Base-by-base conservation (phyloP, 2,797 vertebrate genomes). In the Argyrosomus regius region DNA sequence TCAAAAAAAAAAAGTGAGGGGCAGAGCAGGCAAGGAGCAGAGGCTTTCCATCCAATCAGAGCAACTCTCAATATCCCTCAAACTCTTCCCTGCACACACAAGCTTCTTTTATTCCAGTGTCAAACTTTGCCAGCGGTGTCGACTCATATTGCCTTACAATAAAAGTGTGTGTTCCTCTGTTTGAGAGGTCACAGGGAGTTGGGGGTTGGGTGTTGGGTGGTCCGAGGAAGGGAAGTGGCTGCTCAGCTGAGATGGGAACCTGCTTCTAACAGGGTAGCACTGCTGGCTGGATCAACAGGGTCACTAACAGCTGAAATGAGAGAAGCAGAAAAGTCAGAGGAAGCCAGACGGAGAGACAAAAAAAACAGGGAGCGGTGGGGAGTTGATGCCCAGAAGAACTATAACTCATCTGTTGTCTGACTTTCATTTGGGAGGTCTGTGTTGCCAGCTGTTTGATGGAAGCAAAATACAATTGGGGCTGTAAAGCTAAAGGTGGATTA, bases 41-140 rank as follows among this genome's bases (percentile, higher is more conserved):
- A 45, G 11, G 56, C 24, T 67, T 45, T 43, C n/a, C 59, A 45
- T 43, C 91, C 87, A 90, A 88, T 91, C 83, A 81, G 43, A 87
- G 43, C 1, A 43, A 0, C 45, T 52, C 24, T 41, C 8, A 45
- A 57, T 24, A 63, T 68, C 46, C 7, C 52, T 50, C 18, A 64
- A 60, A 77, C 46, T 67, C 59, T 41, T n/a, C 39, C 43, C 43
- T 26, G 28, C 66, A 65, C 18, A 81, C 78, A 77, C 71, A 80
- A 59, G 50, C 53, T 56, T 60, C 60, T 78, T 89, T 70, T n/a
- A 72, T 72, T 57, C 59, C 22, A 28, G 2, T 31, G 59, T 75
- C 26, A 74, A 77, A 72, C 46, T 67, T 74, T 75, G 61, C 67
- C 62, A 46, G 64, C 66, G 84, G 52, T 72, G 58, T 45, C 22